These are phyloP conservation scores for Cyclina sinensis DNA, from an alignment of 1,140 invertebrate genomes.

Conservation along the genomic window DNA sequence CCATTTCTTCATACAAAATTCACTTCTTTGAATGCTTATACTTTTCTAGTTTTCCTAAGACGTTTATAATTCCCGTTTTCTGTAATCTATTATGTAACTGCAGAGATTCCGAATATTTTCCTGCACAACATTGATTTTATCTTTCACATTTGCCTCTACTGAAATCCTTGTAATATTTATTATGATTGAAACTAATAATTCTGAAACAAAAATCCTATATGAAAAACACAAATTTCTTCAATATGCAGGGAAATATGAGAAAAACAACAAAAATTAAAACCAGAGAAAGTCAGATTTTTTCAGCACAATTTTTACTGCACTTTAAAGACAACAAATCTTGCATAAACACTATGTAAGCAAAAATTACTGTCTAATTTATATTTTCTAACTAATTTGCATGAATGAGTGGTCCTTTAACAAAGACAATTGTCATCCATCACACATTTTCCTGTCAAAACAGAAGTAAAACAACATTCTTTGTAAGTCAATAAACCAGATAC, in stretches of 20 bases:
- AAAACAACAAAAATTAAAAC: too few species aligned
- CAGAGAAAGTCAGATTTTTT: too few species aligned
- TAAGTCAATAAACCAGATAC: neutral
- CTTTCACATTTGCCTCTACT: neutral
- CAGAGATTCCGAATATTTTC: constrained; percentile 13
- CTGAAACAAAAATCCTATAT: neutral
- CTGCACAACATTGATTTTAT: constrained; percentile 12
- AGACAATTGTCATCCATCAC: constrained; percentile 20
- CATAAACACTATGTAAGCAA: neutral
- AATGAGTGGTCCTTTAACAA: neutral
- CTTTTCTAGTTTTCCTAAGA: neutral
- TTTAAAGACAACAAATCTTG: too few species aligned
- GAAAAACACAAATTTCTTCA: too few species aligned
- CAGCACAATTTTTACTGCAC: too few species aligned
- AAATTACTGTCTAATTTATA: neutral
- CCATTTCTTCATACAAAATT: neutral
- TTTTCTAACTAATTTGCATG: constrained; percentile 19
- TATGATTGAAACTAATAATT: neutral
- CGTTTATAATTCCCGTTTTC: neutral
- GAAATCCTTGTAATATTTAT: neutral
- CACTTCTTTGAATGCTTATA: neutral
- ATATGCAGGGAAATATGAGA: too few species aligned
- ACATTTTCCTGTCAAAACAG: neutral
- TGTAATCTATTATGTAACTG: constrained; percentile 7
- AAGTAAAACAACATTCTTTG: neutral